Percentiles rank a stretch among this genome's conserved stretches.
These are phyloP conservation scores for Drosophila borborema DNA, from an alignment of 2,888 invertebrate genomes.

Conservation along the genomic window DNA sequence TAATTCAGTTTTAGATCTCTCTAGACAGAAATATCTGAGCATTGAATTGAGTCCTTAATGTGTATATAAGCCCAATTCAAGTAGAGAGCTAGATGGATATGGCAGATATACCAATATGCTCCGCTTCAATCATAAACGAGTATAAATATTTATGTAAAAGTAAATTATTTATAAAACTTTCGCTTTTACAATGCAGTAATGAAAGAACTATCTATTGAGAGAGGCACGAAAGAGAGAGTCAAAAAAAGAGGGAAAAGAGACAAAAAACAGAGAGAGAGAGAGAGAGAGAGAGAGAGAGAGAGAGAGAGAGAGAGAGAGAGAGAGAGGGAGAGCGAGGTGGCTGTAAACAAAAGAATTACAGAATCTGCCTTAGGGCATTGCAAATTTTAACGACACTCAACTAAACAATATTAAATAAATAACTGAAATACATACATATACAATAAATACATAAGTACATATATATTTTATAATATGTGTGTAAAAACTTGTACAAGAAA, in stretches of 20 bases:
- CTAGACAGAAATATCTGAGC: too few species aligned
- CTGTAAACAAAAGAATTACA: background rate
- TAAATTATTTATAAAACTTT: background rate
- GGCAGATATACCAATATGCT: background rate
- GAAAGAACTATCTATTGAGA: too few species aligned
- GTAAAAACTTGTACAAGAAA: slow-evolving; percentile 25
- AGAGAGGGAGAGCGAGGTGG: background rate
- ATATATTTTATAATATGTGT: background rate
- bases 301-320: background rate
- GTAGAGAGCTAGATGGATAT: too few species aligned
- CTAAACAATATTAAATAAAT: background rate
- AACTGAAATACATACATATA: background rate
- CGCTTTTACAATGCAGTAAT: background rate
- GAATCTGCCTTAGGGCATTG: background rate
- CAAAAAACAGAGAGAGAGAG: too few species aligned
- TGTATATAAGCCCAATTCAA: too few species aligned
- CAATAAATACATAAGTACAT: slow-evolving; percentile 36
- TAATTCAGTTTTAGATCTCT: too few species aligned
- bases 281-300: too few species aligned
- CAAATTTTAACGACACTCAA: slow-evolving; percentile 9
- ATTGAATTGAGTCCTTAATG: too few species aligned
- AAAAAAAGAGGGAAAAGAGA: background rate
- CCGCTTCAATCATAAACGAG: background rate
- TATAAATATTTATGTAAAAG: slow-evolving; percentile 1
- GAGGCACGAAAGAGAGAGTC: background rate